Percentiles rank a stretch among this genome's conserved stretches.
Conservation (phyloP, 2,888 invertebrate genomes). For the Pristionchus exspectatus region DNA sequence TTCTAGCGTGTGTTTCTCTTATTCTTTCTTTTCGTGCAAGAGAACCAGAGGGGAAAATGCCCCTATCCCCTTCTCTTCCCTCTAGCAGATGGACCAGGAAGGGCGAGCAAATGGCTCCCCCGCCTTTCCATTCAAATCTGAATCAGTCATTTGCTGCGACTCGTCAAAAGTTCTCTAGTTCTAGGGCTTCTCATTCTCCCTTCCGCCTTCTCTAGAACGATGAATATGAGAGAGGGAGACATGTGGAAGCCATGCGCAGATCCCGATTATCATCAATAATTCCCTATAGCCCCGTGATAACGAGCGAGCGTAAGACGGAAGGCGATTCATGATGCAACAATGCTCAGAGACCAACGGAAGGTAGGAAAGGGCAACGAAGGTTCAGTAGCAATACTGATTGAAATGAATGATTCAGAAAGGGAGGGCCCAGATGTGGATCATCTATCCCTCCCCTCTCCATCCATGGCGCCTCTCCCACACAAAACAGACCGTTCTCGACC, state of each 20-base stretch:
- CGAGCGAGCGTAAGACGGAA: background rate
- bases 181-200: background rate
- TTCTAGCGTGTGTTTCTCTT: background rate
- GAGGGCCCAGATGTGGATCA: slow-evolving; percentile 29
- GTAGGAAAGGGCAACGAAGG: background rate
- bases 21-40: background rate
- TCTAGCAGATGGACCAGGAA: slow-evolving; percentile 14
- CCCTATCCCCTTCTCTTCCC: background rate
- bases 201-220: slow-evolving; percentile 9
- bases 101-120: background rate
- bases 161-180: background rate
- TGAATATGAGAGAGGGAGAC: background rate
- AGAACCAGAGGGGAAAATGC: background rate
- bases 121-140: background rate
- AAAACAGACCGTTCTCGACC: slow-evolving; percentile 42
- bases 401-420: slow-evolving; percentile 12
- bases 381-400: background rate
- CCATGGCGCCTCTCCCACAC: slow-evolving; percentile 3
- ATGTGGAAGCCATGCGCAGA: background rate
- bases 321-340: background rate
- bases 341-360: background rate
- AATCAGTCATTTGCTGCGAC: slow-evolving; percentile 5
- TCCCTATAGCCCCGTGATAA: background rate
- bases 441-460: background rate
- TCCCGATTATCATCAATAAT: slow-evolving; percentile 11